Conservation (phyloP, 2,113 vertebrate genomes). For the Sula dactylatra region DNA sequence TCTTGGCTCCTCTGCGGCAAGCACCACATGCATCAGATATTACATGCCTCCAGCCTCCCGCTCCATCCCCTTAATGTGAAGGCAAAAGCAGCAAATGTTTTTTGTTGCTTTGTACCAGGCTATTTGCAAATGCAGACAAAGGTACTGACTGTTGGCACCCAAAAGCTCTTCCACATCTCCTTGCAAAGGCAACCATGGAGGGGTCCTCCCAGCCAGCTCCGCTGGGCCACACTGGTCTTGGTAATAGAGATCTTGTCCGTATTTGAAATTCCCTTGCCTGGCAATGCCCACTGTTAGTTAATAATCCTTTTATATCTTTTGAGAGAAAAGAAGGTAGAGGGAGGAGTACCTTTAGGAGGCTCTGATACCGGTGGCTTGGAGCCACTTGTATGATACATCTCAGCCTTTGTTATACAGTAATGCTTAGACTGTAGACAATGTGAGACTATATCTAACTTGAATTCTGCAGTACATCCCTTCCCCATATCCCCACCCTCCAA, state of each 20-base stretch:
- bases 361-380: background rate
- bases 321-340: background rate
- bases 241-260: background rate
- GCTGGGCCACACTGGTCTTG: background rate
- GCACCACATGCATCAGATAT: background rate
- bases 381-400: background rate
- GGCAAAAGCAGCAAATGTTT: background rate
- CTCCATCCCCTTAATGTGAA: background rate
- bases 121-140: background rate
- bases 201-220: background rate
- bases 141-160: background rate
- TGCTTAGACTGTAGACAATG: background rate
- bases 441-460: background rate
- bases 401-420: background rate
- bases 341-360: background rate
- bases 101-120: background rate
- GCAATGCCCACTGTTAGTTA: background rate
- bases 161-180: background rate
- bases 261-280: background rate
- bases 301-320: background rate
- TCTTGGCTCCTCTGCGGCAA: accelerated
- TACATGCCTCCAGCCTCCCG: background rate
- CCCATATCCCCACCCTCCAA: background rate
- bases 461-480: background rate
- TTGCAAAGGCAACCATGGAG: background rate